phyloP scores from a whole-genome alignment of 2,797 vertebrate species.

The Paramormyrops hopkinsi region DNA sequence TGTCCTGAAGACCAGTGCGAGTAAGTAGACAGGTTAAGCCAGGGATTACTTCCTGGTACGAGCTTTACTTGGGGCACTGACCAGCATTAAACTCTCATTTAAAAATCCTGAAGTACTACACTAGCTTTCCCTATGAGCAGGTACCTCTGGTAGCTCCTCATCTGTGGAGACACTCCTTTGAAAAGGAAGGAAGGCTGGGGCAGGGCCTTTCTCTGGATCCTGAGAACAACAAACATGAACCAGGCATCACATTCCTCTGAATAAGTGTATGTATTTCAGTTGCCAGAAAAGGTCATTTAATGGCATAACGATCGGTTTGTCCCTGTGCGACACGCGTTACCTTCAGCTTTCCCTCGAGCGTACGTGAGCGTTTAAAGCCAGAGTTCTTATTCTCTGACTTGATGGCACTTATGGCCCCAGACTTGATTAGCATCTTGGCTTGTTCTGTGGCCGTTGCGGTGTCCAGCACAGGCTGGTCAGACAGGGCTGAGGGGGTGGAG shows the following conservation, averaged over 20 bases:
- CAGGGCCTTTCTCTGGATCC: slow-evolving; percentile 86
- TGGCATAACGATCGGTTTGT: background rate
- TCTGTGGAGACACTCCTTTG: slow-evolving; percentile 85
- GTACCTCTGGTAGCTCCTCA: slow-evolving; percentile 78
- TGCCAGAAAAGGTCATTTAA: background rate
- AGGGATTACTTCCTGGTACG: no score
- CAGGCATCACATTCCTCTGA: background rate
- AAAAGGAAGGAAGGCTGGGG: slow-evolving; percentile 85
- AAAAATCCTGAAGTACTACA: background rate
- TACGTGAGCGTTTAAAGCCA: slow-evolving; percentile 86
- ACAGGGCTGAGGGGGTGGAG: slow-evolving; percentile 63
- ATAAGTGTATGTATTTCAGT: background rate
- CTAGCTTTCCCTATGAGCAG: background rate
- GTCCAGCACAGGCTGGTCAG: slow-evolving; percentile 85
- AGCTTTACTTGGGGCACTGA: background rate
- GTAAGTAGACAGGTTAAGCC: background rate
- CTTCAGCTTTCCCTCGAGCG: slow-evolving; percentile 86
- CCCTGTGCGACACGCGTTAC: slow-evolving; percentile 42
- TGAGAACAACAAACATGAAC: slow-evolving; percentile 38
- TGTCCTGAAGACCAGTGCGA: background rate
- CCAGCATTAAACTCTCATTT: background rate
- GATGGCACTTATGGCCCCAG: slow-evolving; percentile 88
- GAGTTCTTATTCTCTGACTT: slow-evolving; percentile 93
- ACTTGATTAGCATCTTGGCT: slow-evolving; percentile 90
- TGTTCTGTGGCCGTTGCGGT: slow-evolving; percentile 88